Evolutionary conservation across 2,797 vertebrate species (phyloP).

Genomic region (Echeneis naucrates): DNA sequence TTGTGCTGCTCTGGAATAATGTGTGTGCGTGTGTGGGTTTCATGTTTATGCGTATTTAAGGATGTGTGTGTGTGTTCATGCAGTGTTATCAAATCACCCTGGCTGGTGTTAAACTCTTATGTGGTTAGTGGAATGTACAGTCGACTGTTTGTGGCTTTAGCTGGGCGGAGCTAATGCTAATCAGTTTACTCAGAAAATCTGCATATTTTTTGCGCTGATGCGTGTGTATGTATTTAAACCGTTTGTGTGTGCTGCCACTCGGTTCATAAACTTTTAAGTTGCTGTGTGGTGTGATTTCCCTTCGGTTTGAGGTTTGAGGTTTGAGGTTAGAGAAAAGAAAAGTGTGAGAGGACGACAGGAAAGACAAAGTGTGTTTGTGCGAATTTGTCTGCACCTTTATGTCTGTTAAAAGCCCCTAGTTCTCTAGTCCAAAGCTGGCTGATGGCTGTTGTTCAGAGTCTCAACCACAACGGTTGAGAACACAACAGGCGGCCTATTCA

Average conservation of each 20-base stretch:
- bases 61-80: conserved; percentile 17
- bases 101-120: conserved; percentile 43
- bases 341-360: conserved; percentile 35
- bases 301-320: conserved; percentile 56
- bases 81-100: conserved; percentile 25
- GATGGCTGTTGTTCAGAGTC: conserved; percentile 64
- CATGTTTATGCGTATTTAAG: conserved; percentile 11
- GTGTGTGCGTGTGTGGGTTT: background rate
- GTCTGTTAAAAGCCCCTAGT: conserved; percentile 63
- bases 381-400: conserved; percentile 29
- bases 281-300: conserved; percentile 54
- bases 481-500: conserved; percentile 64
- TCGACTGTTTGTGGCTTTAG: conserved; percentile 59
- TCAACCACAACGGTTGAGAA: conserved; percentile 55
- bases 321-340: conserved; percentile 37
- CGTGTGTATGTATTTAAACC: conserved; percentile 5
- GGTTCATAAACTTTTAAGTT: conserved; percentile 52
- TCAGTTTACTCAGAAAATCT: conserved; percentile 70
- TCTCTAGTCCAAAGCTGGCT: conserved; percentile 47
- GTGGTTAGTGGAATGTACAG: conserved; percentile 49
- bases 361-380: conserved; percentile 48
- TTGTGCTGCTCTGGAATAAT: background rate
- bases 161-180: conserved; percentile 50
- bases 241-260: conserved; percentile 12
- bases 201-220: conserved; percentile 49